Percentiles rank a stretch among this genome's conserved stretches.
Evolutionary conservation across 2,888 invertebrate genomes (phyloP).

Genomic region (Papilio elwesi): DNA sequence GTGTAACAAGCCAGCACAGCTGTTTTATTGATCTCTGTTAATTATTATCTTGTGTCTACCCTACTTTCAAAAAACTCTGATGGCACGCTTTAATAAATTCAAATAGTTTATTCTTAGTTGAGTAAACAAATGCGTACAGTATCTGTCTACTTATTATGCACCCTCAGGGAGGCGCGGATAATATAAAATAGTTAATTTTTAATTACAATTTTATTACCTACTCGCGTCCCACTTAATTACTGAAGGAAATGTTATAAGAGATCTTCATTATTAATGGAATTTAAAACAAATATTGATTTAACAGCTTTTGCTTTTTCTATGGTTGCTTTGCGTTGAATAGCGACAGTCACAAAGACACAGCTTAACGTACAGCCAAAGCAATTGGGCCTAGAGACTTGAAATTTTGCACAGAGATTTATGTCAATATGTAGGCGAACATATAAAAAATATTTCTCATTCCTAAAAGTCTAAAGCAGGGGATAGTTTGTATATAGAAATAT

Average conservation of each 20-base stretch:
- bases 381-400: too few species aligned
- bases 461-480: too few species aligned
- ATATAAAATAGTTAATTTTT: slow-evolving; percentile 82
- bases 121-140: slow-evolving; percentile 73
- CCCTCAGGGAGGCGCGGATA: slow-evolving; percentile 72
- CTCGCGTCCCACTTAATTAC: slow-evolving; percentile 80
- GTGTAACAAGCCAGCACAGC: slow-evolving; percentile 49
- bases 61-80: slow-evolving; percentile 17
- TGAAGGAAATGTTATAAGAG: slow-evolving; percentile 69
- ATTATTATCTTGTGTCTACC: slow-evolving; percentile 30
- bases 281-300: too few species aligned
- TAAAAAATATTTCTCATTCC: too few species aligned
- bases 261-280: slow-evolving; percentile 40
- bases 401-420: too few species aligned
- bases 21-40: slow-evolving; percentile 33
- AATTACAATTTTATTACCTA: slow-evolving; percentile 82
- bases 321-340: too few species aligned
- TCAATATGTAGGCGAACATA: too few species aligned
- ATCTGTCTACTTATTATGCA: slow-evolving; percentile 80
- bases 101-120: slow-evolving; percentile 74
- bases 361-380: too few species aligned
- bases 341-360: too few species aligned
- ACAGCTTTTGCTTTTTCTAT: too few species aligned
- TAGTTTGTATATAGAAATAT: too few species aligned
- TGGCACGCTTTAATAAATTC: slow-evolving; percentile 68